Percentiles rank a stretch among this genome's conserved stretches.
These are phyloP conservation scores for Drosophila azteca DNA, from an alignment of 1,140 invertebrate species.

Conservation along the genomic window DNA sequence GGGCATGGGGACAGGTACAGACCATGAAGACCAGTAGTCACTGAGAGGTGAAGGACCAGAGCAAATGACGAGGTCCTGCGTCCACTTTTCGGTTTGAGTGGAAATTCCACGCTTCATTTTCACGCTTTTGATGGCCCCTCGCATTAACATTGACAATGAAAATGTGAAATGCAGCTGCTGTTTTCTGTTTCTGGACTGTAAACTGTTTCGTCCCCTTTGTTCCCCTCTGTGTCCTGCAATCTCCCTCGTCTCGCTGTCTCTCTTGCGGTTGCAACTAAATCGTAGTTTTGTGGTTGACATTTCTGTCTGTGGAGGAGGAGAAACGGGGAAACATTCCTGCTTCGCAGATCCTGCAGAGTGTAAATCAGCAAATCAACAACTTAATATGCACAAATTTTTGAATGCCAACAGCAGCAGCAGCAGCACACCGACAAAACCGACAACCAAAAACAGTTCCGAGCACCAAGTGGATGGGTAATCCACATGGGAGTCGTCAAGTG, in stretches of 20 bases:
- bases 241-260: background rate
- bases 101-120: conserved; percentile 12
- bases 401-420: conserved; percentile 47
- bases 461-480: conserved; percentile 8
- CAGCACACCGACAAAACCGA: conserved; percentile 11
- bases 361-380: conserved; percentile 76
- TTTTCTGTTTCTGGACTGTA: background rate
- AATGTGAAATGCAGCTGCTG: conserved; percentile 13
- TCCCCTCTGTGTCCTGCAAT: background rate
- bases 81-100: too few relatives aligned
- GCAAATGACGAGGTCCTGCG: too few relatives aligned
- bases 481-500: conserved; percentile 20
- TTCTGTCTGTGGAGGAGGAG: conserved; percentile 16
- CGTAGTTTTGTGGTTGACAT: conserved; percentile 35
- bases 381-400: conserved; percentile 71
- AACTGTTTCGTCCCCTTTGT: background rate
- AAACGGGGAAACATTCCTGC: background rate
- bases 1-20: conserved; percentile 1
- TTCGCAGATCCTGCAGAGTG: conserved; percentile 39
- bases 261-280: conserved; percentile 23
- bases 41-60: too few relatives aligned
- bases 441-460: conserved; percentile 16
- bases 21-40: too few relatives aligned
- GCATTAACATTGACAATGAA: conserved; percentile 65
- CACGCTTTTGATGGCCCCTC: conserved; percentile 18